A percentile compares a stretch with the other conserved stretches of the same genome.
These are phyloP conservation scores for Rotaria magnacalcarata DNA, from an alignment of 2,888 invertebrate species.

Conservation along the genomic window DNA sequence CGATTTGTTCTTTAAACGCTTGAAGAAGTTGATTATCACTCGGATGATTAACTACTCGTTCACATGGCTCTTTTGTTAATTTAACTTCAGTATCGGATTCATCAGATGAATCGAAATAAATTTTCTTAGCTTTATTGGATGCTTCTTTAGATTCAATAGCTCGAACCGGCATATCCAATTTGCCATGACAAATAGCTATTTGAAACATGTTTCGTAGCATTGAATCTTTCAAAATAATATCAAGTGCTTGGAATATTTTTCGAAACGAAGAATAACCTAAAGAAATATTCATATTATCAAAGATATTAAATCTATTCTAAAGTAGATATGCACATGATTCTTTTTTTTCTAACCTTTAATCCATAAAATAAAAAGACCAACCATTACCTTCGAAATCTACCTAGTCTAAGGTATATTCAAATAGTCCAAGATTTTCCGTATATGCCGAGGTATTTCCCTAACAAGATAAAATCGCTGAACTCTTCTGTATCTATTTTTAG, in stretches of 20 bases:
- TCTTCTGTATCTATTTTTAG: too few relatives aligned
- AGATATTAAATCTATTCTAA: too few relatives aligned
- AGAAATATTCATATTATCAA: background rate
- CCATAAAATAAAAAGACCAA: too few relatives aligned
- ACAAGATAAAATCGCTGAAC: too few relatives aligned
- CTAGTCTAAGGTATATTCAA: too few relatives aligned
- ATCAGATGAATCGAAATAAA: background rate
- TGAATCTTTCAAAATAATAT: background rate
- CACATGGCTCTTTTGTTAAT: background rate
- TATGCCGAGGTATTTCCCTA: too few relatives aligned
- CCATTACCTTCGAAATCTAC: too few relatives aligned
- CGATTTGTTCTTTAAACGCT: background rate
- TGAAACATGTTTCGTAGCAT: constrained; percentile 27
- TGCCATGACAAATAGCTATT: background rate
- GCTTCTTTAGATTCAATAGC: background rate
- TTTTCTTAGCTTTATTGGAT: background rate
- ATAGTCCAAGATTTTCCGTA: too few relatives aligned
- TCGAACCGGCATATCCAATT: background rate
- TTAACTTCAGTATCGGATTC: background rate
- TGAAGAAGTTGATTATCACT: background rate
- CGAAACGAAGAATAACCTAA: background rate
- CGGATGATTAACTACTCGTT: background rate
- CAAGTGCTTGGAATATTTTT: background rate
- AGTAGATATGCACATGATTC: too few relatives aligned
- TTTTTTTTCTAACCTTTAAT: too few relatives aligned